A percentile compares a stretch with the other conserved stretches of the same genome.
Conservation (phyloP, 1,140 invertebrate species). For the Micrasema minimum region DNA sequence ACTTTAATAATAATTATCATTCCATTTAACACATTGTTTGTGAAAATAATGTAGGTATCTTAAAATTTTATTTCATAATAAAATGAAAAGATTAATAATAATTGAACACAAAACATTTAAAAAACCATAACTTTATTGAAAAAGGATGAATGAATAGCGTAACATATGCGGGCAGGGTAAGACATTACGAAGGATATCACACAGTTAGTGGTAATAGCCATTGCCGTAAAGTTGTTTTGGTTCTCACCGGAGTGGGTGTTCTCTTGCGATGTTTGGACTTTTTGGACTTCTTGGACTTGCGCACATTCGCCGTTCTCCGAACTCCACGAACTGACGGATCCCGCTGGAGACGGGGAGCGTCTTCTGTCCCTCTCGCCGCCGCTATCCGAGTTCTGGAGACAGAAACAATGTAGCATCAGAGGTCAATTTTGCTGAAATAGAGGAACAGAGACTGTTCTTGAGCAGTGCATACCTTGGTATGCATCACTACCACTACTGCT, state of each 20-base stretch:
- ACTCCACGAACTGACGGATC: constrained; percentile 55
- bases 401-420: too few species aligned
- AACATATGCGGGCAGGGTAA: constrained; percentile 14
- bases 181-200: background rate
- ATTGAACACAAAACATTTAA: constrained; percentile 2
- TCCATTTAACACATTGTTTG: too few species aligned
- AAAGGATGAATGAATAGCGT: constrained; percentile 10
- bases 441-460: too few species aligned
- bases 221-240: constrained; percentile 27
- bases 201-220: background rate
- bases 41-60: too few species aligned
- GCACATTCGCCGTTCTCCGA: constrained; percentile 59
- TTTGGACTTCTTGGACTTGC: constrained; percentile 60
- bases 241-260: constrained; percentile 44
- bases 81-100: too few species aligned
- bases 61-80: too few species aligned
- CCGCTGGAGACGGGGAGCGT: constrained; percentile 52
- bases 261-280: constrained; percentile 64
- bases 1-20: too few species aligned
- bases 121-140: constrained; percentile 5
- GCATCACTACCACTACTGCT: too few species aligned
- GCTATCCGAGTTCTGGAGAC: constrained; percentile 59
- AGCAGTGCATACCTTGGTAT: too few species aligned
- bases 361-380: constrained; percentile 49
- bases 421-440: too few species aligned